Evolutionary conservation across 2,797 vertebrate species (phyloP), one percentile per base, ranked within the genome.

Genomic region (Eremophila alpestris): DNA sequence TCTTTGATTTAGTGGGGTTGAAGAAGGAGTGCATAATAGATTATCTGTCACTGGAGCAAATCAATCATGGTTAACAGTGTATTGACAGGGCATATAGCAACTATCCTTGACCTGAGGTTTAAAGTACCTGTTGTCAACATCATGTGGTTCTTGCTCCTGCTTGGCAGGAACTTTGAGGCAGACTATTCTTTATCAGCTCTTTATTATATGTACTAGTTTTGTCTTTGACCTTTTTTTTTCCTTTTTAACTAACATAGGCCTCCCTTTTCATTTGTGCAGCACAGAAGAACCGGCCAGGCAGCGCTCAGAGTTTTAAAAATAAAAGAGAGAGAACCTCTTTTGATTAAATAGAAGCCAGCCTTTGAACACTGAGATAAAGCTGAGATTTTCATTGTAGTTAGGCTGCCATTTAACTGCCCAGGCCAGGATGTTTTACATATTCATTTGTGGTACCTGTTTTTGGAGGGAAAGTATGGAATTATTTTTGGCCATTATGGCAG

Each of bases 41-140:
- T 97, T 91, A 94, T 94, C 88, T 95, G 90, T 92, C 94, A 83
- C 79, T 83, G 87, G 80, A 79, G 48, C 88, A 81, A 93, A 94
- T 95, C 94, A 91, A 83, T 96, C 89, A 87, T 56, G 43, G 69
- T 87, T 96, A 96, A 86, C 89, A 59, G 87, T 83, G 67, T 95
- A 92, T 95, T 93, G 89, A 91, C 89, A 94, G 73, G 91, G 26
- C 63, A 52, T 92, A 56, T 41, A 91, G 84, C 83, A 78, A 95
- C 92, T 96, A 94, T 88, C 94, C 94, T 95, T 95, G 95, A 95
- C 93, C 89, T 63, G 62, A 88, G 69, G 62, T 83, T 95, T 90
- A 81, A 91, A 95, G 83, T 73, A 93, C 79, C 69, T 92, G 79
- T 91, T 94, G 78, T n/a, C 76, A 89, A 30, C 7, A 7, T 64